phyloP scores from a whole-genome alignment of 2,888 invertebrate genomes.

The Thera britannica region DNA sequence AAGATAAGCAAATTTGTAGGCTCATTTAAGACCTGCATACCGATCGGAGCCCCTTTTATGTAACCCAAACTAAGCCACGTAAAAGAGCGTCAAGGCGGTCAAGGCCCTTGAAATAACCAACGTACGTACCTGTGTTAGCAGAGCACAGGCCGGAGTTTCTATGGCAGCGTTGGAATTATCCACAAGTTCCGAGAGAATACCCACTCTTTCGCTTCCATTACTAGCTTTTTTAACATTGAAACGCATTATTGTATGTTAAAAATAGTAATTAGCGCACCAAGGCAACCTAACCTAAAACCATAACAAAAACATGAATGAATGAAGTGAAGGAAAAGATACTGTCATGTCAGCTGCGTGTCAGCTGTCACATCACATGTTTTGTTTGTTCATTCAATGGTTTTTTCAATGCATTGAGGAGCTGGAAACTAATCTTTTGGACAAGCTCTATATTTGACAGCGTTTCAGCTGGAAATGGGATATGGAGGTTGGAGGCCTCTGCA shows the following conservation, averaged over 20 bases:
- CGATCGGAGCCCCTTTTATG: too few species aligned
- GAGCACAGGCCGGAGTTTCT: constrained; percentile 90
- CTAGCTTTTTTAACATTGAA: constrained; percentile 86
- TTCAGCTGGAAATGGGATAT: too few species aligned
- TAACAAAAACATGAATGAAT: not conserved
- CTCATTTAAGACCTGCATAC: too few species aligned
- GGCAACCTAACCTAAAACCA: not conserved
- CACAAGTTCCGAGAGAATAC: constrained; percentile 85
- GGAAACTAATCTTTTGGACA: too few species aligned
- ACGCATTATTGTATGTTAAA: constrained; percentile 84
- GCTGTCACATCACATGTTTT: too few species aligned
- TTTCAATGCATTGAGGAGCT: too few species aligned
- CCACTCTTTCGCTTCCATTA: constrained; percentile 87
- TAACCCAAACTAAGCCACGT: not conserved
- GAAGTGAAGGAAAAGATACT: not conserved
- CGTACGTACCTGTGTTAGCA: constrained; percentile 89
- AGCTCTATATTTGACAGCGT: too few species aligned
- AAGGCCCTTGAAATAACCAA: constrained; percentile 21
- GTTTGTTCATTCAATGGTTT: too few species aligned
- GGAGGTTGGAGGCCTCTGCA: too few species aligned
- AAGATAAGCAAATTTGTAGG: too few species aligned
- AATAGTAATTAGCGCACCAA: not conserved
- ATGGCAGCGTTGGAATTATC: constrained; percentile 83
- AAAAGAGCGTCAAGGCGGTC: not conserved
- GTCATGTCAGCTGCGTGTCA: too few species aligned